Evolutionary conservation across 2,113 vertebrate genomes (phyloP), one percentile per base, ranked within the genome.

Genomic region (Mormyrus lacerda): DNA sequence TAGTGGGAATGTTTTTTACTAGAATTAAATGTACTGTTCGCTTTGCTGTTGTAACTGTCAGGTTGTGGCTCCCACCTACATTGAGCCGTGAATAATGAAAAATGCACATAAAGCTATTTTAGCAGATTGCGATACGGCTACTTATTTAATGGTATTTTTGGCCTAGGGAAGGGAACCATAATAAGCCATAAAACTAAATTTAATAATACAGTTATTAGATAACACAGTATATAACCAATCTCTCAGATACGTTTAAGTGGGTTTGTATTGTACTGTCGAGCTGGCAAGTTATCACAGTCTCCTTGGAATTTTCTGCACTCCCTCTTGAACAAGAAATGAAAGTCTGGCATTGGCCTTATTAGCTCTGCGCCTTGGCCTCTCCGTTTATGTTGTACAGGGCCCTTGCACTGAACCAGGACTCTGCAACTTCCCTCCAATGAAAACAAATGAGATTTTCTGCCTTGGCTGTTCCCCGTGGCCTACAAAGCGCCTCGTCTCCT

Each of bases 391-490:
- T 35, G 50, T 39, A 10, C 50, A 3, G 85, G 50, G 48, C 35
- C 42, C n/a, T 53, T 35, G 27, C 50, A 87, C 48, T 87, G 50
- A 87, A 87, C 85, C 85, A 21, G 3, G 48, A 53, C 50, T 87
- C 50, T 7, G 13, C 27, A 87, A 19, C 48, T 35, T 51, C 47
- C 48, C n/a, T 51, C 48, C 85, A 87, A 53, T 51, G 48, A 51
- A 86, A 86, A 86, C 31, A 86, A 50, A 51, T 84, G 48, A 50
- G 45, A 47, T 86, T 51, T 86, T 84, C 82, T 45, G n/a, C 42
- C 7, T 31, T 51, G 84, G 24, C 24, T 87, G 44, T 42, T 87
- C 50, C n/a, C 50, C 15, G 50, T 51, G 50, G 50, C 85, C 48
- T 35, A 55, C 31, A 42, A 0, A 50, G 35, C 5, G 13, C 7